phyloP scores from a whole-genome alignment of 92 coral and sea anemone species.

The Pocillopora grandis region DNA sequence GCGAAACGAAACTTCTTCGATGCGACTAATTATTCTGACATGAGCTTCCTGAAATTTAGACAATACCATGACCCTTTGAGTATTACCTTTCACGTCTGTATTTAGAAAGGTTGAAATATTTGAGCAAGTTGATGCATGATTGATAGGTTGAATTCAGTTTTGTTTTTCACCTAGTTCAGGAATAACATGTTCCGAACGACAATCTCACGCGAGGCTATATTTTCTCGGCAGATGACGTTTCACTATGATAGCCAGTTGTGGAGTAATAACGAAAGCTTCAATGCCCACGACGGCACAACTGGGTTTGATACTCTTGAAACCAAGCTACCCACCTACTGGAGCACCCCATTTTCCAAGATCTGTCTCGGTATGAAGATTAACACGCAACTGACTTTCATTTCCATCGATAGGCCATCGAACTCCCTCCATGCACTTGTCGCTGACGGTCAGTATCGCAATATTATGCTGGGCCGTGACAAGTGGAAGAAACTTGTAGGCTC shows the following conservation, averaged over 20 bases:
- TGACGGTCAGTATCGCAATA: conserved; percentile 4
- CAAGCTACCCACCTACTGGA: conserved; percentile 10
- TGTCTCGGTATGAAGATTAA: conserved; percentile 3
- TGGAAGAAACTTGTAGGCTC: neutral
- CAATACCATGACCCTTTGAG: no score
- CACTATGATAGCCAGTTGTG: conserved; percentile 55
- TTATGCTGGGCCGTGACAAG: neutral
- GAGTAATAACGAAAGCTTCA: conserved; percentile 29
- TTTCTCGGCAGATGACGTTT: conserved; percentile 20
- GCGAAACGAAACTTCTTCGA: no score
- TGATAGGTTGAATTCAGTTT: no score
- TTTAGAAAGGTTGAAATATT: no score
- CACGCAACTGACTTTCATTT: neutral
- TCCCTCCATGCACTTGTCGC: neutral
- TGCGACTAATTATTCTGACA: no score
- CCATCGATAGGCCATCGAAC: neutral
- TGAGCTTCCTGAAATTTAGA: no score
- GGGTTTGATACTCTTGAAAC: conserved; percentile 40
- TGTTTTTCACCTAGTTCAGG: no score
- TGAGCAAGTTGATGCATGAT: no score
- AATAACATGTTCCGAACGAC: no score
- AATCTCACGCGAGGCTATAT: conserved; percentile 9
- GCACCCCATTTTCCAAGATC: conserved; percentile 4
- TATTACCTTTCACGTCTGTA: no score
- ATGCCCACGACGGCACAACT: conserved; percentile 45